Conservation (phyloP, 1,140 invertebrate genomes). For the Trachymyrmex septentrionalis region DNA sequence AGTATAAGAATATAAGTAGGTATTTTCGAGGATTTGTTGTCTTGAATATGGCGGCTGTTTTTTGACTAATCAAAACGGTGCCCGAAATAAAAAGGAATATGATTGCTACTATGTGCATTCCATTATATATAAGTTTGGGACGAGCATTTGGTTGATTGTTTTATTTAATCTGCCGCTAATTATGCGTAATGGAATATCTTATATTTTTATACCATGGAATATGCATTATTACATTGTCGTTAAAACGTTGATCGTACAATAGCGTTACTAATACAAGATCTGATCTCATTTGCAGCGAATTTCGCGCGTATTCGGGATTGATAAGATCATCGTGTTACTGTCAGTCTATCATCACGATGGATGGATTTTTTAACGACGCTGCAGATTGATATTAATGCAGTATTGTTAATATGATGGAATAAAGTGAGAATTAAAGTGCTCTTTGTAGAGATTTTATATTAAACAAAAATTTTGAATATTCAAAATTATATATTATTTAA, state of each 20-base stretch:
- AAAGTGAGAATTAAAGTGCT: background rate
- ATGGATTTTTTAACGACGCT: constrained; percentile 28
- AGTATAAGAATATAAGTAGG: too few species aligned
- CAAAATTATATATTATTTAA: too few species aligned
- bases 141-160: too few species aligned
- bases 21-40: too few species aligned
- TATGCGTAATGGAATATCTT: too few species aligned
- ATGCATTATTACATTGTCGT: constrained; percentile 68
- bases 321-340: constrained; percentile 46
- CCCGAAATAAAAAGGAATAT: too few species aligned
- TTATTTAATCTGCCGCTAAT: too few species aligned
- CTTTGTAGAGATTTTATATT: constrained; percentile 6
- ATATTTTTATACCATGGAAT: too few species aligned
- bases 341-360: constrained; percentile 13
- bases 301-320: constrained; percentile 1
- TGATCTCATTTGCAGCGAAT: background rate
- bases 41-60: too few species aligned
- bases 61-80: too few species aligned
- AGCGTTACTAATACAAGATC: constrained; percentile 24
- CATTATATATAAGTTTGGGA: too few species aligned
- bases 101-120: too few species aligned
- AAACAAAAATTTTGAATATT: background rate
- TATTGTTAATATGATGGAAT: background rate
- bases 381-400: constrained; percentile 14
- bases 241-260: constrained; percentile 63